phyloP scores from a whole-genome alignment of 2,797 vertebrate genomes.

The Girardinus metallicus region DNA sequence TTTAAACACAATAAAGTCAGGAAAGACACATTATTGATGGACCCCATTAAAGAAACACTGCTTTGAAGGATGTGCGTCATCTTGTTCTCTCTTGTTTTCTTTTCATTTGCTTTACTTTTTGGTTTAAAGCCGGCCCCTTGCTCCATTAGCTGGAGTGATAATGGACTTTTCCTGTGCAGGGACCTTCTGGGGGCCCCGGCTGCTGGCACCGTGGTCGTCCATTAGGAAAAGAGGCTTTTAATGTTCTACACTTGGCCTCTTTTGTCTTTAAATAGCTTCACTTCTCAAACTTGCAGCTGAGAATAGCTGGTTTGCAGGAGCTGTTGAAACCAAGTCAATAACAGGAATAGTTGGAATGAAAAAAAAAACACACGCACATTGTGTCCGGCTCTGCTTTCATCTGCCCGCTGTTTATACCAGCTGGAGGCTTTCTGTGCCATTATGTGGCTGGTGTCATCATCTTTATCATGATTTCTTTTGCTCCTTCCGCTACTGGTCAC shows the following conservation, averaged over 20 bases:
- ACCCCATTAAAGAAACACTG: slow-evolving; percentile 70
- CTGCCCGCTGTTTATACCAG: slow-evolving; percentile 51
- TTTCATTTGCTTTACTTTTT: slow-evolving; percentile 56
- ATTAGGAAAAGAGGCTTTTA: slow-evolving; percentile 59
- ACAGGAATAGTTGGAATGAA: slow-evolving; percentile 25
- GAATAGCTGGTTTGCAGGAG: not conserved
- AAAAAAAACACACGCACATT: slow-evolving; percentile 18
- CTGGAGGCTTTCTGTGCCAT: slow-evolving; percentile 40
- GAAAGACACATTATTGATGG: slow-evolving; percentile 74
- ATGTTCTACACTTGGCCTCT: slow-evolving; percentile 46
- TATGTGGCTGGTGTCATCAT: slow-evolving; percentile 59
- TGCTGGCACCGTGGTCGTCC: slow-evolving; percentile 55
- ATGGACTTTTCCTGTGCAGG: slow-evolving; percentile 72
- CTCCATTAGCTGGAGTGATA: slow-evolving; percentile 75
- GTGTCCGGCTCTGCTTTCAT: slow-evolving; percentile 34
- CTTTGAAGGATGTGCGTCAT: slow-evolving; percentile 64
- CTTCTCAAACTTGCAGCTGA: slow-evolving; percentile 37
- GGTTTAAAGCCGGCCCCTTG: slow-evolving; percentile 54
- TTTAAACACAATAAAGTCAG: slow-evolving; percentile 68
- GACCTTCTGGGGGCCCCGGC: slow-evolving; percentile 42
- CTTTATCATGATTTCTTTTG: slow-evolving; percentile 53
- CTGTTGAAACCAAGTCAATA: slow-evolving; percentile 17
- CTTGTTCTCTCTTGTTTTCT: slow-evolving; percentile 63
- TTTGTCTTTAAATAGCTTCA: slow-evolving; percentile 53
- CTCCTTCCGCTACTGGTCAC: slow-evolving; percentile 67